These are phyloP conservation scores for Gambusia yucatana DNA, from an alignment of 2,797 vertebrate species.

Conservation along the genomic window DNA sequence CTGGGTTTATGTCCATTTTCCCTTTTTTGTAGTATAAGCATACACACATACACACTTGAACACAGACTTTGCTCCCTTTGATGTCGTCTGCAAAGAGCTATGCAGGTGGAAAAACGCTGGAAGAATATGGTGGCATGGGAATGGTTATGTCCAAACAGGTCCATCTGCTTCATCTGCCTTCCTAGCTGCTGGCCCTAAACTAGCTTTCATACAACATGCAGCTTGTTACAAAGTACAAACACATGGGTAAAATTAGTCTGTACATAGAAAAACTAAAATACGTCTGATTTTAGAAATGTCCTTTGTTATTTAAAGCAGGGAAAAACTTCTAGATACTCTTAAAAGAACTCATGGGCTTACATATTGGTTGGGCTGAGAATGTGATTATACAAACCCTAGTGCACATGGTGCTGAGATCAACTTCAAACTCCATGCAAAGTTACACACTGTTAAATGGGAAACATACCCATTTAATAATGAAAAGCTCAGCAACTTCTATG, in stretches of 20 bases:
- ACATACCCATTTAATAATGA: neutral
- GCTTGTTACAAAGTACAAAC: constrained; percentile 51
- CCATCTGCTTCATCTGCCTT: constrained; percentile 81
- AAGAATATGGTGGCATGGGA: constrained; percentile 74
- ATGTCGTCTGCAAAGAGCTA: constrained; percentile 37
- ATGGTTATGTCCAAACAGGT: constrained; percentile 81
- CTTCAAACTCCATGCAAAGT: neutral
- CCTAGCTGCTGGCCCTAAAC: constrained; percentile 66
- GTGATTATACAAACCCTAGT: neutral
- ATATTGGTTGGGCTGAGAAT: neutral
- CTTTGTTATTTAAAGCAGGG: neutral
- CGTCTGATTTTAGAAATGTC: constrained; percentile 11
- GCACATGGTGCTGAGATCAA: neutral
- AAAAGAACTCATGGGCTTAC: neutral
- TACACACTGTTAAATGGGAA: neutral
- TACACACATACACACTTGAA: neutral
- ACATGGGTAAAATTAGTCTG: constrained; percentile 50
- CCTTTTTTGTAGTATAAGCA: constrained; percentile 23
- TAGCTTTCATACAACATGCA: constrained; percentile 57
- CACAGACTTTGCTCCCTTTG: constrained; percentile 13
- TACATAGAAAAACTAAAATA: constrained; percentile 36
- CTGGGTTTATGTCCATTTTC: constrained; percentile 29
- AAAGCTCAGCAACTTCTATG: neutral
- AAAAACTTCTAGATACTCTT: neutral
- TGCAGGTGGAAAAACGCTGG: constrained; percentile 54